Conservation (phyloP, 2,888 invertebrate genomes). For the Pachydiplax longipennis region DNA sequence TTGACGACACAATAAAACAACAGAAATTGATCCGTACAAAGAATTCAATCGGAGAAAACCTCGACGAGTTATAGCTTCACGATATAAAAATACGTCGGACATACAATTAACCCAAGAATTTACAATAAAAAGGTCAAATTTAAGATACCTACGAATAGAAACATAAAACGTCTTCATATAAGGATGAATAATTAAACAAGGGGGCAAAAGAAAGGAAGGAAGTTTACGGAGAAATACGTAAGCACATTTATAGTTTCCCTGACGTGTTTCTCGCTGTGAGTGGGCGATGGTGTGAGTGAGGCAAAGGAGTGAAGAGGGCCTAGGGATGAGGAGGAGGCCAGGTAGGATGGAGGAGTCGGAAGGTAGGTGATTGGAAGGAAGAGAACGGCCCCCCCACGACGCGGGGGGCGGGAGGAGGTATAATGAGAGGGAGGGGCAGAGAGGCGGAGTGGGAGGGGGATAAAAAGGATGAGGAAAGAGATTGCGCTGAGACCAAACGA, state of each 20-base stretch:
- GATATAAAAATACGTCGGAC: no score
- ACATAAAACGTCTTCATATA: no score
- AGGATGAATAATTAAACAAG: background rate
- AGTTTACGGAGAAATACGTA: background rate
- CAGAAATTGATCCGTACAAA: no score
- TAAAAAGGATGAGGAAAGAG: background rate
- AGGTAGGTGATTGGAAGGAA: background rate
- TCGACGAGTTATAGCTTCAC: no score
- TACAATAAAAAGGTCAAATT: no score
- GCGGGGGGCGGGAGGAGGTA: background rate
- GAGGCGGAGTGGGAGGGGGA: background rate
- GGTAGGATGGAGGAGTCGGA: background rate
- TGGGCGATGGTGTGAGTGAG: background rate
- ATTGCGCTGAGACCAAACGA: background rate
- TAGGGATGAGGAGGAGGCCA: background rate
- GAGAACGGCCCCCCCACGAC: background rate
- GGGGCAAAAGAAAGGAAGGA: background rate
- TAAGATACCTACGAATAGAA: no score
- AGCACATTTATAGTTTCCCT: background rate
- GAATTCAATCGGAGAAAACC: no score
- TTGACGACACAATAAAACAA: no score
- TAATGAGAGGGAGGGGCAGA: conserved; percentile 5
- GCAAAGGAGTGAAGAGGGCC: background rate
- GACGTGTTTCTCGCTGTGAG: background rate
- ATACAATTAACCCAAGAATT: no score